Base-by-base conservation (phyloP, 2,888 invertebrate species). In the Cacoxenus indagator region DNA sequence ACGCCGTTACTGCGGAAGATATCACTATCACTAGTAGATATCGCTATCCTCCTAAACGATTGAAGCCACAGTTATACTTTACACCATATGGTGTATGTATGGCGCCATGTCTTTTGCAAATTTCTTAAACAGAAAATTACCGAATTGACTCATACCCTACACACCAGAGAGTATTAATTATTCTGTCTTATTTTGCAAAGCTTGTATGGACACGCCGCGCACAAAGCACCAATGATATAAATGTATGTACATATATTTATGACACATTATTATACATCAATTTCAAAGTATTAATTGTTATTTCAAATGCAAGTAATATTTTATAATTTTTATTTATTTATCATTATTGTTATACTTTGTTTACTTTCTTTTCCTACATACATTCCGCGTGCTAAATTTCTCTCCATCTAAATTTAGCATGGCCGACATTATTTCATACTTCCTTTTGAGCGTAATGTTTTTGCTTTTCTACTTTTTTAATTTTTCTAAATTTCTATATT, bases 211-310 rank as follows among this genome's bases (percentile, higher is more conserved):
- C n/a, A n/a, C n/a, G n/a, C n/a, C n/a, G n/a, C n/a, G n/a, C n/a
- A n/a, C n/a, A n/a, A n/a, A n/a, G n/a, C n/a, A n/a, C n/a, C 37
- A 8, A 37, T 37, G 37, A 14, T 14, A 37, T 37, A 37, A 11
- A 37, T 37, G 5, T 14, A 37, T 48, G 19, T n/a, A 48, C 4
- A 55, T 55, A 55, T 9, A 27, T 55, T 26, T 55, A 55, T 55
- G 26, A 55, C 55, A 55, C 26, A 14, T 27, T 55, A 26, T 26
- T 55, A 26, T 55, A 9, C 55, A 55, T 55, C 55, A 55, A 55
- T 26, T 55, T 26, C 5, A 26, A 55, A 55, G 27, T 55, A 37
- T 37, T 37, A 37, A 11, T 37, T 37, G 14, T 0, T 37, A 37
- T 37, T 37, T 37, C 37, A 37, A 37, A 37, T 14, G 37, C 37